phyloP scores from a whole-genome alignment of 2,797 vertebrate species.

The Neopelma chrysocephalum region DNA sequence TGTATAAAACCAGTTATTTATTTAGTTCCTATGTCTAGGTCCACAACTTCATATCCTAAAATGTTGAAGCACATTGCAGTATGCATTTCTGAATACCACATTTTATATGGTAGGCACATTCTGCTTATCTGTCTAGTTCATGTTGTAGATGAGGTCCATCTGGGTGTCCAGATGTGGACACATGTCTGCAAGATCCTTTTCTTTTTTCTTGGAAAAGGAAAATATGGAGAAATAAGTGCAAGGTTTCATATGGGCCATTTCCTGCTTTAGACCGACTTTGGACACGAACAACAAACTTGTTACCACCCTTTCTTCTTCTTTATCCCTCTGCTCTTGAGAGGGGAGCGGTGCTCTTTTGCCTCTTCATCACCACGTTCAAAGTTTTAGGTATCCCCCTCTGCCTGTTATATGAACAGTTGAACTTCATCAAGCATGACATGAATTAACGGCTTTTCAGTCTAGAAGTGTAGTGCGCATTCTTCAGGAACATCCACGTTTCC shows the following conservation, averaged over 20 bases:
- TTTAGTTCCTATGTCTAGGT: not conserved
- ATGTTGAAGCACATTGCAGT: not conserved
- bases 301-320: not conserved
- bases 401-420: not conserved
- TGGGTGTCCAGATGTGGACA: conserved; percentile 20
- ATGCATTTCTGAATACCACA: not conserved
- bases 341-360: not conserved
- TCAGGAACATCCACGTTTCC: not conserved
- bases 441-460: not conserved
- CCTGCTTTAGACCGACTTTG: not conserved
- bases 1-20: not conserved
- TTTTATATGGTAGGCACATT: not conserved
- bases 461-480: not conserved
- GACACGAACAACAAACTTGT: not conserved
- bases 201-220: not conserved
- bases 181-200: not conserved
- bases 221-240: not conserved
- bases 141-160: not conserved
- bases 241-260: not conserved
- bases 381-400: not conserved
- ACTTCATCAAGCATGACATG: not conserved
- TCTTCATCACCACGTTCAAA: not conserved
- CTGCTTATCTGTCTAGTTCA: not conserved
- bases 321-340: not conserved
- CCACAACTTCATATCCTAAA: not conserved